phyloP scores from a whole-genome alignment of 2,113 vertebrate species.

The Chloropsis hardwickii region DNA sequence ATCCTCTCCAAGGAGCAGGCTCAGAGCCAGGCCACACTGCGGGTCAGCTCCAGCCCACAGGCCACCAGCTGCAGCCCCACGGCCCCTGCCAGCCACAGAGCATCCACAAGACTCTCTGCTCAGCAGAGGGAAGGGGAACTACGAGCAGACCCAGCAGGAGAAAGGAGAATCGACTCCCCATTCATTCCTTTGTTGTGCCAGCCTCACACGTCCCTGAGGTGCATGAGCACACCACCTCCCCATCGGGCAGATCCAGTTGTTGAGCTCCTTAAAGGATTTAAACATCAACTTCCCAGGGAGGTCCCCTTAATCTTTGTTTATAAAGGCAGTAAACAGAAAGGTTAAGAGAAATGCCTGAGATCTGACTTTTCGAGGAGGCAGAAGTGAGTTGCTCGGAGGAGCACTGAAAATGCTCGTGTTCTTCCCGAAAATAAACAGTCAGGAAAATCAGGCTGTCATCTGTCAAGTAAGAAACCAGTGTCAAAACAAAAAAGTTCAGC shows the following conservation, averaged over 20 bases:
- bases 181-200: background rate
- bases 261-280: background rate
- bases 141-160: background rate
- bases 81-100: background rate
- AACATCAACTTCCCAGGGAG: background rate
- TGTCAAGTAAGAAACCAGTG: background rate
- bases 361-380: background rate
- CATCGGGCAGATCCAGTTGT: fast-evolving
- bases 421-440: background rate
- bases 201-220: fast-evolving
- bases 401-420: background rate
- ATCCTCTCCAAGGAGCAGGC: background rate
- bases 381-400: background rate
- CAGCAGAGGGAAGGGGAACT: background rate
- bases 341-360: background rate
- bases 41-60: constrained; percentile 17
- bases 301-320: constrained; percentile 5
- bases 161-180: background rate
- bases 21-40: background rate
- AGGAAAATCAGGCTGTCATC: background rate
- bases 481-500: background rate
- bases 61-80: background rate
- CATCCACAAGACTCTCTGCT: background rate
- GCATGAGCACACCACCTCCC: background rate
- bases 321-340: background rate